phyloP scores from a whole-genome alignment of 2,113 vertebrate species.

The Pontoporia blainvillei region DNA sequence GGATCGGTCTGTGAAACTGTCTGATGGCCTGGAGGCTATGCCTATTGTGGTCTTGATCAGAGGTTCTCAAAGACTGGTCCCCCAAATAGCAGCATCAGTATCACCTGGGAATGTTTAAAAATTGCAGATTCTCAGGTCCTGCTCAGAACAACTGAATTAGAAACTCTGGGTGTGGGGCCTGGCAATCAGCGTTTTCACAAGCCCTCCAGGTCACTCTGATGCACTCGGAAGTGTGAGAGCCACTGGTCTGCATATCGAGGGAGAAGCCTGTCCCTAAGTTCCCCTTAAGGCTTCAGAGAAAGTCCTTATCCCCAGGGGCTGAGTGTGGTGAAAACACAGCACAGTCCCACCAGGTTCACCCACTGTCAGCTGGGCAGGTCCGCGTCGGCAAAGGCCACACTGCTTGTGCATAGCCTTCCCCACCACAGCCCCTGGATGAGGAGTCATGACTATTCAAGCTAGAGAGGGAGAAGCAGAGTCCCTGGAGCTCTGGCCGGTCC shows the following conservation, averaged over 20 bases:
- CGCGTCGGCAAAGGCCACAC: background rate
- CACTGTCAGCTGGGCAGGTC: background rate
- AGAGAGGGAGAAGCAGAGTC: background rate
- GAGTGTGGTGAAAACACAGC: background rate
- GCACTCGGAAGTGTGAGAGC: background rate
- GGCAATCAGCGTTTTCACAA: background rate
- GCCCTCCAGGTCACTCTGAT: background rate
- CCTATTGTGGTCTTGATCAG: fast-evolving
- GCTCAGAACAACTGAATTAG: background rate
- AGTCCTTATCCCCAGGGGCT: too few relatives aligned
- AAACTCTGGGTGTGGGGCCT: background rate
- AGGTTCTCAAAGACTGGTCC: background rate
- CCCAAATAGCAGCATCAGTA: background rate
- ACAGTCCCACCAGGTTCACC: background rate
- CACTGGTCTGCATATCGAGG: background rate
- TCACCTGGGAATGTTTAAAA: background rate
- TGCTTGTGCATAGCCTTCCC: background rate
- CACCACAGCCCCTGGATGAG: background rate
- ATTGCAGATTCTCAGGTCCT: background rate
- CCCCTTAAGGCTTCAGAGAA: background rate
- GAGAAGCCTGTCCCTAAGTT: background rate
- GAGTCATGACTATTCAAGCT: background rate
- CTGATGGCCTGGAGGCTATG: too few relatives aligned
- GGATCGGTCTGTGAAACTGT: background rate
- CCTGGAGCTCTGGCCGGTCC: background rate